Percentiles rank a stretch among this genome's conserved stretches.
phyloP scores from a whole-genome alignment of 2,113 vertebrate species.

The Orycteropus afer region DNA sequence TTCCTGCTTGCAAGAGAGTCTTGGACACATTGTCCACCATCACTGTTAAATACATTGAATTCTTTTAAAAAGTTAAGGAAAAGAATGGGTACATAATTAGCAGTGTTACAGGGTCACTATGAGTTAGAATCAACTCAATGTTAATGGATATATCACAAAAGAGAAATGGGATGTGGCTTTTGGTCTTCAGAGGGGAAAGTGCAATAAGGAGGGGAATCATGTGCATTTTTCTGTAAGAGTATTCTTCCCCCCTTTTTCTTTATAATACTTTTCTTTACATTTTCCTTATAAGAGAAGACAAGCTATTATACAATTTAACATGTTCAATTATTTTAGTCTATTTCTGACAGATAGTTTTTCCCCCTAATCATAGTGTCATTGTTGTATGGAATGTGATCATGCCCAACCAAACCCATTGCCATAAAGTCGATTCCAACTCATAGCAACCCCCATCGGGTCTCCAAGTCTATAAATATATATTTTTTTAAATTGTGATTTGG shows the following conservation, averaged over 20 bases:
- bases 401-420: too few relatives aligned
- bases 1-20: neutral
- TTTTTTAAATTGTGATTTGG: too few relatives aligned
- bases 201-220: neutral
- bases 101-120: neutral
- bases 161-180: neutral
- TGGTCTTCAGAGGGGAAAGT: neutral
- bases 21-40: neutral
- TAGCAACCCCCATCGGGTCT: too few relatives aligned
- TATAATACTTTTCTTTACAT: neutral
- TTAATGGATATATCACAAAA: neutral
- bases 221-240: neutral
- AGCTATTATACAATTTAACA: neutral
- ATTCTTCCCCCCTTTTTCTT: neutral
- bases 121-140: too few relatives aligned
- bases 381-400: neutral
- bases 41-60: neutral
- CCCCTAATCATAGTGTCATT: neutral
- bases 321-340: constrained; percentile 13
- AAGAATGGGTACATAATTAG: neutral
- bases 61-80: neutral
- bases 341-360: neutral
- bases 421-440: too few relatives aligned
- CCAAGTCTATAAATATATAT: too few relatives aligned
- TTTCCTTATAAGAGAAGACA: constrained; percentile 22